These are phyloP conservation scores for Gerris lacustris DNA, from an alignment of 2,888 invertebrate species.

Conservation along the genomic window DNA sequence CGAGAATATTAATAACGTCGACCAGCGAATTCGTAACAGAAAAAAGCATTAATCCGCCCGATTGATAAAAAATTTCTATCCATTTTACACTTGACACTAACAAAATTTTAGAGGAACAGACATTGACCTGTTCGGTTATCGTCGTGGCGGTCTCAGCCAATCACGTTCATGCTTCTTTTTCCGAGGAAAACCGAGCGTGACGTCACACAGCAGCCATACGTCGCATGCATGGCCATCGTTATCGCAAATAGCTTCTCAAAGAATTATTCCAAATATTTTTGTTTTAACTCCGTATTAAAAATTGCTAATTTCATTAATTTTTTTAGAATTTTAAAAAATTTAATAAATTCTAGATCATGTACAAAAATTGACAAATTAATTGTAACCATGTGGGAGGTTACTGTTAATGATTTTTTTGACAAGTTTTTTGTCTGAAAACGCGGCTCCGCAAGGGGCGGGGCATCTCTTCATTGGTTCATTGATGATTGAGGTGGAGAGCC, in stretches of 20 bases:
- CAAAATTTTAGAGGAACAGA: conserved; percentile 49
- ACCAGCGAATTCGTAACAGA: conserved; percentile 8
- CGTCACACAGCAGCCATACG: conserved; percentile 27
- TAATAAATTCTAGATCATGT: no score
- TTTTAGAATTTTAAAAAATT: no score
- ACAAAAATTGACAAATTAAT: no score
- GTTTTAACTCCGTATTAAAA: no score
- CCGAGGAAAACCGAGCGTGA: conserved; percentile 39
- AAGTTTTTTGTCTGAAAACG: no score
- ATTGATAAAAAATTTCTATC: conserved; percentile 34
- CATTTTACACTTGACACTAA: conserved; percentile 48
- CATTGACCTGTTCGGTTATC: conserved; percentile 54
- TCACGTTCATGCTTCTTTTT: conserved; percentile 42
- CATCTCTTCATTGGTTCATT: no score
- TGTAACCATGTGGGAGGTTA: no score
- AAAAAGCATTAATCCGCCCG: conserved; percentile 16
- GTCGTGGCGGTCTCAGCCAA: conserved; percentile 41
- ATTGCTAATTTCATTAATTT: no score
- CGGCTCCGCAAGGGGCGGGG: no score
- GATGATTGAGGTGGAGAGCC: no score
- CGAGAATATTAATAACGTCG: conserved; percentile 10
- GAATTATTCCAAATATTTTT: no score
- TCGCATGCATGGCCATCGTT: conserved; percentile 13
- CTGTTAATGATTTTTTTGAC: no score
- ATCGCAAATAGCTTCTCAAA: background rate